Percentiles rank a stretch among this genome's conserved stretches.
phyloP scores from a whole-genome alignment of 2,113 vertebrate species.

The Paradoxurus hermaphroditus region DNA sequence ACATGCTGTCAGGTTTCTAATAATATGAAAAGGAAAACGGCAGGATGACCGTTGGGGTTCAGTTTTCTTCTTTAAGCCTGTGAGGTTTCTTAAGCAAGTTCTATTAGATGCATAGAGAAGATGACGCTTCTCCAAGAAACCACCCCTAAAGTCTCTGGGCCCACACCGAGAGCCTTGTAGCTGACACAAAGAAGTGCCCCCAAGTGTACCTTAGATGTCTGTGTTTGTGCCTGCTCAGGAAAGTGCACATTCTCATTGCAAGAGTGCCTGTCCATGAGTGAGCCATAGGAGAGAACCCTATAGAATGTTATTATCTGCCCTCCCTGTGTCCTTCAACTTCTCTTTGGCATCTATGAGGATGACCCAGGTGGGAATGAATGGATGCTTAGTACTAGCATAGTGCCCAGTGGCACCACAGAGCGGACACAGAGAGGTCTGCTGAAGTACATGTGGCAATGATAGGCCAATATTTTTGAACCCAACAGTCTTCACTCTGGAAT shows the following conservation, averaged over 20 bases:
- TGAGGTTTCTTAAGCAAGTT: neutral
- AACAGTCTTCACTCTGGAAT: neutral
- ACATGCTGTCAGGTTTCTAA: constrained; percentile 43
- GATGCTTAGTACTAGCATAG: too few relatives aligned
- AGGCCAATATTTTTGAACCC: neutral
- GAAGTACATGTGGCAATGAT: neutral
- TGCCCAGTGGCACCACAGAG: neutral
- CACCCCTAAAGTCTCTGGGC: neutral
- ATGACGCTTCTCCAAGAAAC: neutral
- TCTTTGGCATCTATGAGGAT: neutral
- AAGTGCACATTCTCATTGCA: neutral
- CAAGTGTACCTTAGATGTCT: rapidly evolving
- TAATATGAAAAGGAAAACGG: constrained; percentile 3
- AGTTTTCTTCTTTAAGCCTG: constrained; percentile 13
- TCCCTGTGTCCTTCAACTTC: neutral
- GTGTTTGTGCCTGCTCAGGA: neutral
- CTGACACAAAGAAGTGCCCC: neutral
- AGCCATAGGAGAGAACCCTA: neutral
- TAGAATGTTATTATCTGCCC: neutral
- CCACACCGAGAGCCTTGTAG: neutral
- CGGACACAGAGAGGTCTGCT: neutral
- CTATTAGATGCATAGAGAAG: neutral
- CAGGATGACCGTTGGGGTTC: neutral
- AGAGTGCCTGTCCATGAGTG: neutral
- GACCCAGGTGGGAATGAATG: neutral